Evolutionary conservation across 2,113 vertebrate species (phyloP), one percentile per base, ranked within the genome.

Genomic region (Boleophthalmus pectinirostris): DNA sequence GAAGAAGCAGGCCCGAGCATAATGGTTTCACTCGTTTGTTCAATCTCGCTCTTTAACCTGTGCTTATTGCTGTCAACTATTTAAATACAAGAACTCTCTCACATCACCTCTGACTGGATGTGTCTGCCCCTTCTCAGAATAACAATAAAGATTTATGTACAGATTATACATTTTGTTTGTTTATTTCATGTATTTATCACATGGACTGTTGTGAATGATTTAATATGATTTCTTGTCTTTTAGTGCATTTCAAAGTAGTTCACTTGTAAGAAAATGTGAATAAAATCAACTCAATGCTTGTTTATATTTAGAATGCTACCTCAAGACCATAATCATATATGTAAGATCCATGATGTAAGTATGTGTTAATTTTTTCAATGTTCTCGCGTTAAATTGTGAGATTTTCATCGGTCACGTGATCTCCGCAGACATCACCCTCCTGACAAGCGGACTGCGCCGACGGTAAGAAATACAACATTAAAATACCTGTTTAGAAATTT

Each of bases 121-220:
- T 78, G 54, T 88, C 60, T 80, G 75, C 71, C 49, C 75, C 88
- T 69, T 89, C 49, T 76, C 66, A 64, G 75, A 74, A 63, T 43
- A 65, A 61, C 70, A 93, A 90, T 92, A 92, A 91, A 92, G 77
- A 87, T 85, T 38, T 85, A 83, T 85, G 53, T 83, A 87, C 76
- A 74, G 35, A 66, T 68, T 75, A 74, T n/a, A n/a, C 3, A 35
- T 18, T 11, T 18, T 12, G 18, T 58, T 11, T 49, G 9, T 64
- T 66, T 54, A 54, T 54, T 54, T 7, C 18, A 54, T 54, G 20
- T 54, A n/a, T 9, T n/a, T 54, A n/a, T 54, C 2, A 7, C 18
- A 9, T 21, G 10, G 7, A 43, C 38, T 43, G 38, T 29, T 2
- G 2, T 29, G 2, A 29, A 29, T 29, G 29, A 29, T 29, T n/a